Evolutionary conservation across 2,888 invertebrate genomes (phyloP).

Genomic region (Philhelius pedissequus): DNA sequence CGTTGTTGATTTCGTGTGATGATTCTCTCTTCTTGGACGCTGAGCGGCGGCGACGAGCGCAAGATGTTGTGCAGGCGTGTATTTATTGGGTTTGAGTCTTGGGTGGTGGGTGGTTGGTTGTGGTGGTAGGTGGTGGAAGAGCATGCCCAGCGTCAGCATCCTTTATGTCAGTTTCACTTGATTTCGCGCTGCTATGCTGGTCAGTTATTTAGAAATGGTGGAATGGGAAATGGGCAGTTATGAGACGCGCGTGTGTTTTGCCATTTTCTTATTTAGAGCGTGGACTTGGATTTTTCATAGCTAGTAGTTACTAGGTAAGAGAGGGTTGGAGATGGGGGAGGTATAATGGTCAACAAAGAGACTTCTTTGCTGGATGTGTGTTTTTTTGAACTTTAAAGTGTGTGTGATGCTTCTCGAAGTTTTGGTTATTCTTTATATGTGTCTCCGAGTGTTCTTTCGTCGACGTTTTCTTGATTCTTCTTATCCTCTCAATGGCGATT

Average conservation of each 20-base stretch:
- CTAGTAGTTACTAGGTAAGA: no score
- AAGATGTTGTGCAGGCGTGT: conserved; percentile 44
- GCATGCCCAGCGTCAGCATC: conserved; percentile 34
- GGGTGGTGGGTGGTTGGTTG: not conserved
- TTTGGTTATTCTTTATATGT: not conserved
- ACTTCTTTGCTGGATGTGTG: conserved; percentile 35
- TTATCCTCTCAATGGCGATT: conserved; percentile 38
- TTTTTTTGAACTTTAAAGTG: conserved; percentile 56
- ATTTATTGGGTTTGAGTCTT: conserved; percentile 1
- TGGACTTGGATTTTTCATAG: conserved; percentile 25
- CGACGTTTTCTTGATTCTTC: conserved; percentile 25
- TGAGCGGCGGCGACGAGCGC: conserved; percentile 49
- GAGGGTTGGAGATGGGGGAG: no score
- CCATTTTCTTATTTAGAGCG: conserved; percentile 26
- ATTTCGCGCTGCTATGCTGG: conserved; percentile 66
- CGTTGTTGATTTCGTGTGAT: conserved; percentile 32
- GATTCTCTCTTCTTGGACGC: conserved; percentile 46
- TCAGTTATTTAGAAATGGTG: conserved; percentile 53
- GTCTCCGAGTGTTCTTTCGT: conserved; percentile 28
- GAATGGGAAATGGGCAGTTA: conserved; percentile 24
- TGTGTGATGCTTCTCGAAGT: conserved; percentile 42
- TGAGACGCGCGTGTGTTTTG: conserved; percentile 32
- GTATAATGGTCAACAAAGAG: not conserved
- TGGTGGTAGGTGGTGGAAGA: not conserved
- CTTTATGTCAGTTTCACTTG: conserved; percentile 57